Conservation (phyloP, 2,888 invertebrate genomes). For the Colostygia pectinataria region DNA sequence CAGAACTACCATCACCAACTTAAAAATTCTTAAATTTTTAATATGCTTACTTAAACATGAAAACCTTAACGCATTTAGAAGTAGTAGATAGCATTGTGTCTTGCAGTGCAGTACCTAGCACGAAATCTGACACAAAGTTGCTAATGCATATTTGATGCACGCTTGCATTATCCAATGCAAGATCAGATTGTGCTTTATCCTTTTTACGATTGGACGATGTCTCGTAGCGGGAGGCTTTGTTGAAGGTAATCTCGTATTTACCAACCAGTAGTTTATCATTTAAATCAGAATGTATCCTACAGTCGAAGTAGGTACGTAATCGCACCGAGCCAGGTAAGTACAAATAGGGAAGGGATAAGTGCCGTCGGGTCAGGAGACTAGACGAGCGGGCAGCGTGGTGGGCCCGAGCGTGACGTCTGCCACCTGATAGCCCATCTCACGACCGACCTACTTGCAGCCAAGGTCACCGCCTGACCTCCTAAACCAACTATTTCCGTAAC, state of each 20-base stretch:
- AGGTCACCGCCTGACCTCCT: conserved; percentile 79
- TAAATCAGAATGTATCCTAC: conserved; percentile 18
- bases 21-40: neutral
- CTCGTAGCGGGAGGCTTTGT: conserved; percentile 14
- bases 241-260: conserved; percentile 15
- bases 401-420: conserved; percentile 78
- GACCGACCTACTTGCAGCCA: conserved; percentile 77
- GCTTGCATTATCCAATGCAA: conserved; percentile 20
- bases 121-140: conserved; percentile 16
- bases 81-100: neutral
- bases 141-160: conserved; percentile 20
- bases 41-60: neutral
- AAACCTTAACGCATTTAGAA: conserved; percentile 5
- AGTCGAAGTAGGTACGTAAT: conserved; percentile 15
- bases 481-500: conserved; percentile 63
- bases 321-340: conserved; percentile 14
- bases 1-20: neutral
- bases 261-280: conserved; percentile 20
- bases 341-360: conserved; percentile 27
- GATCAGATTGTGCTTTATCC: conserved; percentile 12
- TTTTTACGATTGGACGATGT: conserved; percentile 17
- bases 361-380: conserved; percentile 27
- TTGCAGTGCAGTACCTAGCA: neutral
- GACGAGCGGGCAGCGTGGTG: conserved; percentile 40
- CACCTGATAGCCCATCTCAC: conserved; percentile 81